phyloP scores from a whole-genome alignment of 1,140 invertebrate genomes.

The Dermatophagoides farinae region DNA sequence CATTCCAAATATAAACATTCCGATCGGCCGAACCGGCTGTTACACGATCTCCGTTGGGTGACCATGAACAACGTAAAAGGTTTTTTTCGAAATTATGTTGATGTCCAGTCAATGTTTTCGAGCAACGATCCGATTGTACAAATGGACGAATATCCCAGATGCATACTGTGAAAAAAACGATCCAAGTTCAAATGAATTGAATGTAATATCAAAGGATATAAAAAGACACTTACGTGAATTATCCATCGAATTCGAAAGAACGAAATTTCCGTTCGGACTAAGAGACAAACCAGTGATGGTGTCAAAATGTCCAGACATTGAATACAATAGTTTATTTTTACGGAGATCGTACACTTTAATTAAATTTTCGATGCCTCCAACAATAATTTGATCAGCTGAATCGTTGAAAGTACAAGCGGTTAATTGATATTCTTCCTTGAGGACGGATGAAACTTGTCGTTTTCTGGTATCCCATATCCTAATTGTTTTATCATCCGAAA shows the following conservation, averaged over 20 bases:
- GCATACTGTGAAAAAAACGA: conserved; percentile 25
- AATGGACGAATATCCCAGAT: conserved; percentile 50
- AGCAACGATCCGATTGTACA: conserved; percentile 66
- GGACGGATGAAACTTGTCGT: conserved; percentile 50
- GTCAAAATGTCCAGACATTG: conserved; percentile 69
- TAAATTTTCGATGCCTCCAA: conserved; percentile 90
- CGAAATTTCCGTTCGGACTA: conserved; percentile 77
- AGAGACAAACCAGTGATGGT: conserved; percentile 79
- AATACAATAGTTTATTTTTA: conserved; percentile 66
- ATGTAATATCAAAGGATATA: not conserved
- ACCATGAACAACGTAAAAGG: conserved; percentile 68
- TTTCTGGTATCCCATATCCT: conserved; percentile 62
- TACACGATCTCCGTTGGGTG: conserved; percentile 58
- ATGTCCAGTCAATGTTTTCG: conserved; percentile 78
- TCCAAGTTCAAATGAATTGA: not conserved
- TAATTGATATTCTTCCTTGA: conserved; percentile 65
- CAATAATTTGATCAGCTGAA: conserved; percentile 67
- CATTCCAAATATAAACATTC: conserved; percentile 93
- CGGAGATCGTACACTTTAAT: conserved; percentile 95
- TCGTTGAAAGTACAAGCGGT: conserved; percentile 87
- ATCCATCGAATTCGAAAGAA: conserved; percentile 94
- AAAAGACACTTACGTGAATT: conserved; percentile 39
- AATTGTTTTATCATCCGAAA: conserved; percentile 82
- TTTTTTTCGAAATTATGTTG: conserved; percentile 98
- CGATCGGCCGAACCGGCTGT: conserved; percentile 82